Conservation (phyloP, 2,888 invertebrate species). For the Drosophila affinis region DNA sequence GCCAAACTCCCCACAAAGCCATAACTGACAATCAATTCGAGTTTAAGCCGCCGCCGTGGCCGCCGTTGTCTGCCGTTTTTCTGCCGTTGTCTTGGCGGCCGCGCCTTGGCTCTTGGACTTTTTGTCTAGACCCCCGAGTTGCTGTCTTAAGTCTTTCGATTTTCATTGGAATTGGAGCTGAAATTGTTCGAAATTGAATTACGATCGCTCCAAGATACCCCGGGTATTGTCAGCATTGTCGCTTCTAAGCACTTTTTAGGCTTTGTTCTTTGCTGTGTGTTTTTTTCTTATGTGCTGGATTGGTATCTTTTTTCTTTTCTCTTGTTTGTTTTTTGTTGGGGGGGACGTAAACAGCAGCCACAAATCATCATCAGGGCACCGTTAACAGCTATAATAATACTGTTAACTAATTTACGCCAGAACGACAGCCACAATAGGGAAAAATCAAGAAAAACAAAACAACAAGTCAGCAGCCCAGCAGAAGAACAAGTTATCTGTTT, state of each 20-base stretch:
- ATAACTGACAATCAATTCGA: conserved; percentile 62
- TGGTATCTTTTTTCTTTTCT: not conserved
- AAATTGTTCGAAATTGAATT: conserved; percentile 57
- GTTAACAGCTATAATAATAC: conserved; percentile 71
- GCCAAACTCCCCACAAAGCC: conserved; percentile 36
- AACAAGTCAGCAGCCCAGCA: conserved; percentile 56
- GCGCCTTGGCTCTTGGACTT: conserved; percentile 44
- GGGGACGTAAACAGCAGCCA: conserved; percentile 43
- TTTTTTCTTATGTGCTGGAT: no score
- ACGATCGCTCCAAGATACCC: conserved; percentile 35
- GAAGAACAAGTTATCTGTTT: conserved; percentile 37
- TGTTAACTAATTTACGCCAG: conserved; percentile 74
- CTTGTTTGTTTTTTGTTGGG: conserved; percentile 10
- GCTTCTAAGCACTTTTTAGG: conserved; percentile 46
- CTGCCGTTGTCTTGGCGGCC: conserved; percentile 9
- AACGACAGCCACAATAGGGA: conserved; percentile 26
- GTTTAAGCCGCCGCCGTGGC: conserved; percentile 33
- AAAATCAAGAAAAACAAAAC: conserved; percentile 52
- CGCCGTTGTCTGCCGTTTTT: not conserved
- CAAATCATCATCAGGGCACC: conserved; percentile 67
- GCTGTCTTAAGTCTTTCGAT: conserved; percentile 71
- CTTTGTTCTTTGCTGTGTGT: not conserved
- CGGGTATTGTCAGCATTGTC: conserved; percentile 45
- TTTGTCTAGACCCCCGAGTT: conserved; percentile 58
- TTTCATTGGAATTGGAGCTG: conserved; percentile 33